Evolutionary conservation across 2,888 invertebrate species (phyloP), one percentile per base, ranked within the genome.

Genomic region (Ptilodon capucinus): DNA sequence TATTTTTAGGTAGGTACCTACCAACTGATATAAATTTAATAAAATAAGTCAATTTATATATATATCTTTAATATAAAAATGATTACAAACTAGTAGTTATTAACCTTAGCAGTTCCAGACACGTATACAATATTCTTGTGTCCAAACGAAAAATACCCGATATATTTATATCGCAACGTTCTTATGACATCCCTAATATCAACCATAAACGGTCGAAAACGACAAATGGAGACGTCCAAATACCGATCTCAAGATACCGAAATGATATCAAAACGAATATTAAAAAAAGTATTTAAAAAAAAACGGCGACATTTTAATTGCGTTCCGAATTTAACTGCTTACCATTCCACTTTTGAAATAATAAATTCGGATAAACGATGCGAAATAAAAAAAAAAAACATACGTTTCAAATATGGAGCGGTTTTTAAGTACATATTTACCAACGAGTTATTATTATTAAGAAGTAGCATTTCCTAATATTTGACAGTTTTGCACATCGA

Each of bases 301-400:
- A 45, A 42, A 46, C 40, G 34, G 19, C 38, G 39, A 49, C 39
- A 50, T 44, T 58, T 72, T 66, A 57, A 74, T 70, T 63, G 63
- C 55, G 55, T 58, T 60, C 52, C 72, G 67, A 70, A 53, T 58
- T 74, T 74, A 48, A 64, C 44, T 48, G 48, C 35, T 54, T 42
- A 35, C 56, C 42, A 58, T 57, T 56, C 49, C 30, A 39, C 11
- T 34, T 48, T 46, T 44, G 42, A 49, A 54, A 58, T 56, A 54
- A n/a, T n/a, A n/a, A n/a, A 57, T 53, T 54, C 54, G 43, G 45
- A 54, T 65, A 57, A 60, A 65, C 64, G 56, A 57, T 53, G 51
- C 45, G 36, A 38, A 40, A 25, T 40, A 42, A 42, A 28, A 49
- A 61, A 55, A 59, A 44, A 57, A 57, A 42, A 51, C 52, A 59